phyloP scores from a whole-genome alignment of 2,113 vertebrate genomes.

The Eubucco bourcierii region DNA sequence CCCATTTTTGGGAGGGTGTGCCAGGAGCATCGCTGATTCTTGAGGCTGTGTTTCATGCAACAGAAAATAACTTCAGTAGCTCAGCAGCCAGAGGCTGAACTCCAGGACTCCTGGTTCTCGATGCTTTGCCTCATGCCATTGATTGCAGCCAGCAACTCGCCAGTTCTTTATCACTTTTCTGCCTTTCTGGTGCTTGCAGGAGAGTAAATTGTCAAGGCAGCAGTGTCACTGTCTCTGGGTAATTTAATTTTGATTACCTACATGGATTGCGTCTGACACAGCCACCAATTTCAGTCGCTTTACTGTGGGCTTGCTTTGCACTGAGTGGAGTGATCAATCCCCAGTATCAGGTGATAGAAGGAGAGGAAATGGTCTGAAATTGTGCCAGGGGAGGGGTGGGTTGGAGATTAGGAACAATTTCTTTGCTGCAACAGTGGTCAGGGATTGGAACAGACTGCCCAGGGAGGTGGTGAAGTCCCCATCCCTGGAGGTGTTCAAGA shows the following conservation, averaged over 20 bases:
- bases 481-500: no score
- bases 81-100: neutral
- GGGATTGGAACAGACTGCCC: no score
- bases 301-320: neutral
- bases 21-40: neutral
- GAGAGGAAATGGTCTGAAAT: no score
- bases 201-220: neutral
- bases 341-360: no score
- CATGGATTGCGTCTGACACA: neutral
- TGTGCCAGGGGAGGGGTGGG: no score
- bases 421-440: no score
- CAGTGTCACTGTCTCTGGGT: neutral
- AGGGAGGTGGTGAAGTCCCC: no score
- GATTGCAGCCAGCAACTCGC: neutral
- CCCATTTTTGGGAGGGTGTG: neutral
- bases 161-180: neutral
- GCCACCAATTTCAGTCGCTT: neutral
- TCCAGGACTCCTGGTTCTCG: neutral
- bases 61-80: neutral
- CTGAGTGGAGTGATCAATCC: rapidly evolving
- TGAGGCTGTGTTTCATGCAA: neutral
- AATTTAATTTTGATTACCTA: neutral
- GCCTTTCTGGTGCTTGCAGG: neutral
- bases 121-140: neutral
- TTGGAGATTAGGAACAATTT: no score